phyloP scores from a whole-genome alignment of 2,797 vertebrate species.

The Rousettus madagascariensis region DNA sequence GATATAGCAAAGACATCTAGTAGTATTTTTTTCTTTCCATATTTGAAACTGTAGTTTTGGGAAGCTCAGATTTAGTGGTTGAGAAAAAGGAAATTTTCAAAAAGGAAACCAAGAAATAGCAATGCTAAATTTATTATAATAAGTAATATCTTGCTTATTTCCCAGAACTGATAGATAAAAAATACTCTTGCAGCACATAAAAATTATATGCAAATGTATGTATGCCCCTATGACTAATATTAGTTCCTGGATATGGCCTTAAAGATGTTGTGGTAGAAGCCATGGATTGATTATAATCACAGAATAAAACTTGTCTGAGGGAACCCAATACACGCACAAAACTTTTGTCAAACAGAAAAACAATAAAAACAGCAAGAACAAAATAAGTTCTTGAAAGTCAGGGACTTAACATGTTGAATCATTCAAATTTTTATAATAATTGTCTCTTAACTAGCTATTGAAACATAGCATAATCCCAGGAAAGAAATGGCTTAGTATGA shows the following conservation, averaged over 20 bases:
- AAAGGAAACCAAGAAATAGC: constrained; percentile 19
- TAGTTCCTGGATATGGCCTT: background rate
- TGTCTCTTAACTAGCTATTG: background rate
- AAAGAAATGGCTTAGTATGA: background rate
- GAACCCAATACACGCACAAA: background rate
- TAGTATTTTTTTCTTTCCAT: background rate
- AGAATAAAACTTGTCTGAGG: background rate
- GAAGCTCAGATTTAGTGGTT: constrained; percentile 33
- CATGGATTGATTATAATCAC: background rate
- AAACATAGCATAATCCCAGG: constrained; percentile 27
- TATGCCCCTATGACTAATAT: background rate
- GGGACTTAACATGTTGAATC: background rate
- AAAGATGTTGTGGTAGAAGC: constrained; percentile 6
- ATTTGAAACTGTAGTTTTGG: background rate
- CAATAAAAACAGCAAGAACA: constrained; percentile 10
- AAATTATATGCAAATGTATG: background rate
- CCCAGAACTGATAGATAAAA: constrained; percentile 3
- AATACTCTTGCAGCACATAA: background rate
- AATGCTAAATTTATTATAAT: background rate
- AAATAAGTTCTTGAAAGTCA: background rate
- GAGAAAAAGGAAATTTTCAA: constrained; percentile 18
- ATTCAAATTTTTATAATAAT: background rate
- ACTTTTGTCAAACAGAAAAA: constrained; percentile 10
- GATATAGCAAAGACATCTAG: background rate
- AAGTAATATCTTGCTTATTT: constrained; percentile 26